Base-by-base conservation (phyloP, 2,113 vertebrate genomes). In the Sardina pilchardus region DNA sequence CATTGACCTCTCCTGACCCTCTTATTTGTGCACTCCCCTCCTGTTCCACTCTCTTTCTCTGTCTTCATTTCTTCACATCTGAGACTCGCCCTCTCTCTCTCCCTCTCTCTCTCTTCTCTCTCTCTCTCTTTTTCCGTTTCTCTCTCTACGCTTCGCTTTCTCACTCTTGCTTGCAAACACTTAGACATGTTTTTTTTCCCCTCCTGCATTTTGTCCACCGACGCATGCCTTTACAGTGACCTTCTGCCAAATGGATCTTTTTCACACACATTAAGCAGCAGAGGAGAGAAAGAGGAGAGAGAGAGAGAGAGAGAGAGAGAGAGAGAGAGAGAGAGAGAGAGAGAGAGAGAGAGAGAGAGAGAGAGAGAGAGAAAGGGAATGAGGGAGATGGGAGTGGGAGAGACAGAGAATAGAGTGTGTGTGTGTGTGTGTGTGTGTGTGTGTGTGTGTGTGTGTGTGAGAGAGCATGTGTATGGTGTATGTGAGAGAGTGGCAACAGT, bases 221-320 rank as follows among this genome's bases (percentile, higher is more conserved):
- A 36, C 30, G 71, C 34, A 36, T 78, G 71, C 12, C 71, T 78
- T 34, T 19, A 39, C 30, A 10, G 12, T 34, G 71, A 36, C 71
- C 71, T 78, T 17, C 4, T 36, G 26, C 26, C 71, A 78, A 34
- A 67, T 67, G 63, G 63, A 67, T 67, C 63, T 2, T 67, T 67
- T 67, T 67, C 26, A 67, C 30, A n/a, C 63, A 30, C 63, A 67
- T 67, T 67, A 67, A 67, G 63, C 63, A 26, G 63, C 63, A 67
- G 63, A 30, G 6, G n/a, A 63, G 59, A 10, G 59, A 53, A 3
- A 14, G 3, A 14, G n/a, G 24, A 26, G 59, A 9, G n/a, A 26
- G 24, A 26, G 6, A 63, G 59, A 26, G 50, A 56, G 50, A 56
- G n/a, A n/a, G n/a, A n/a, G n/a, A n/a, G n/a, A 63, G 59, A 10